Evolutionary conservation across 2,113 vertebrate species (phyloP).

Genomic region (Collichthys lucidus): DNA sequence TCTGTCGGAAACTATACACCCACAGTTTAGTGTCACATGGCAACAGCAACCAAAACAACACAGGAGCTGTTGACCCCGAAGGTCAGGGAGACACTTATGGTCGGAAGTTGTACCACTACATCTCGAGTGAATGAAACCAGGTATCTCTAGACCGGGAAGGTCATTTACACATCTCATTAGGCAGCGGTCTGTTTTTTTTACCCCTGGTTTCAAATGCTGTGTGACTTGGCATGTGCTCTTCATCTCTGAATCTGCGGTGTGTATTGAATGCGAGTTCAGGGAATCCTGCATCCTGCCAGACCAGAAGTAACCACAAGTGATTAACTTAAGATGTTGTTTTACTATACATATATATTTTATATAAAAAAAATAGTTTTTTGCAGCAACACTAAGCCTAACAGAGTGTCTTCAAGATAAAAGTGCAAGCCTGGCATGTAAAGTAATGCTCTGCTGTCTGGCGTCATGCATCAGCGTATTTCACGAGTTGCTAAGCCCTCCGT

Average conservation of each 20-base stretch:
- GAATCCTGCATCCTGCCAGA: neutral
- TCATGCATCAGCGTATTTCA: slow-evolving; percentile 63
- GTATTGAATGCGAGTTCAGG: neutral
- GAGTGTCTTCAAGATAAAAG: slow-evolving; percentile 41
- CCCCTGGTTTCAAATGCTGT: slow-evolving; percentile 33
- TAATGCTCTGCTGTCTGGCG: slow-evolving; percentile 25
- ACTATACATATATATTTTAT: no score
- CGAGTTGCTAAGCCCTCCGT: slow-evolving; percentile 55
- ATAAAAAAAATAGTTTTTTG: neutral
- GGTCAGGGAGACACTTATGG: slow-evolving; percentile 41
- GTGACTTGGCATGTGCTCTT: slow-evolving; percentile 25
- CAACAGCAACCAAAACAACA: slow-evolving; percentile 43
- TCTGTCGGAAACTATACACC: slow-evolving; percentile 24
- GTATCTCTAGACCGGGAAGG: slow-evolving; percentile 27
- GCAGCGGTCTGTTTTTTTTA: slow-evolving; percentile 39
- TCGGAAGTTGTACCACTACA: slow-evolving; percentile 34
- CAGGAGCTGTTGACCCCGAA: slow-evolving; percentile 42
- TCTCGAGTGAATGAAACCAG: slow-evolving; percentile 56
- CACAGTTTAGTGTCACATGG: slow-evolving; percentile 48
- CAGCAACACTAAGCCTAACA: slow-evolving; percentile 10
- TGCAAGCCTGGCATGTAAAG: slow-evolving; percentile 42
- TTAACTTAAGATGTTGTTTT: slow-evolving; percentile 10
- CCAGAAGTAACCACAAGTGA: neutral
- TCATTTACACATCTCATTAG: slow-evolving; percentile 59
- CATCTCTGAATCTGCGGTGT: slow-evolving; percentile 15